phyloP scores from a whole-genome alignment of 2,888 invertebrate species.

The Nomada flava region DNA sequence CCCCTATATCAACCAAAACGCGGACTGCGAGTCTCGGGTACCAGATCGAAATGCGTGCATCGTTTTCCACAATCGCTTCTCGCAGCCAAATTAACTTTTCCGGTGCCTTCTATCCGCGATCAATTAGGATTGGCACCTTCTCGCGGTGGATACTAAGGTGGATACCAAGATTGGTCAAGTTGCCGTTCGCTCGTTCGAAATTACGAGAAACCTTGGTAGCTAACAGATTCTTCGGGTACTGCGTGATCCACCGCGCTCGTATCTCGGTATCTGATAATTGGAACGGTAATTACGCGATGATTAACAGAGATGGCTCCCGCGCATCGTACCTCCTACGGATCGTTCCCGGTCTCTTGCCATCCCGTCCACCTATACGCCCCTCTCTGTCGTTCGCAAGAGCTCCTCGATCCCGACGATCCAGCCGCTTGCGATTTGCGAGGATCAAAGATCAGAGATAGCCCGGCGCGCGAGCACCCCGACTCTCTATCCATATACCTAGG shows the following conservation, averaged over 20 bases:
- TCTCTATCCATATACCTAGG: conserved; percentile 28
- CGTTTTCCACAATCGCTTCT: conserved; percentile 1
- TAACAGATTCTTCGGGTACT: conserved; percentile 72
- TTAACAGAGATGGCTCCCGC: conserved; percentile 84
- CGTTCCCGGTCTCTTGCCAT: conserved; percentile 33
- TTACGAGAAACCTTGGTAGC: conserved; percentile 40
- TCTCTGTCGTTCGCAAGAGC: conserved; percentile 29
- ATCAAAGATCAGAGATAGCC: conserved; percentile 76
- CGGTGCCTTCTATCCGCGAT: conserved; percentile 21
- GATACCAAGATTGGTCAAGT: conserved; percentile 30
- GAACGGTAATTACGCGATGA: conserved; percentile 83
- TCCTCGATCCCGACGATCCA: conserved; percentile 55
- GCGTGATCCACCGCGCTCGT: conserved; percentile 71
- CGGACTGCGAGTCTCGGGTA: conserved; percentile 19
- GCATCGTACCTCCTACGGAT: conserved; percentile 77
- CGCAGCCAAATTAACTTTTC: conserved; percentile 42
- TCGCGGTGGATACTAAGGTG: conserved; percentile 39
- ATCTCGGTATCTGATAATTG: conserved; percentile 83
- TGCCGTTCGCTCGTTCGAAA: conserved; percentile 32
- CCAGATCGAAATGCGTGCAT: background rate
- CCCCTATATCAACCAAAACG: conserved; percentile 64
- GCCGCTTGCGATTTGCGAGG: conserved; percentile 53
- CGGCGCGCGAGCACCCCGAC: conserved; percentile 60
- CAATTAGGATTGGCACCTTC: conserved; percentile 62
- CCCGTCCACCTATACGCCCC: conserved; percentile 18